phyloP scores from a whole-genome alignment of 2,888 invertebrate species.

The Gordius sp. region DNA sequence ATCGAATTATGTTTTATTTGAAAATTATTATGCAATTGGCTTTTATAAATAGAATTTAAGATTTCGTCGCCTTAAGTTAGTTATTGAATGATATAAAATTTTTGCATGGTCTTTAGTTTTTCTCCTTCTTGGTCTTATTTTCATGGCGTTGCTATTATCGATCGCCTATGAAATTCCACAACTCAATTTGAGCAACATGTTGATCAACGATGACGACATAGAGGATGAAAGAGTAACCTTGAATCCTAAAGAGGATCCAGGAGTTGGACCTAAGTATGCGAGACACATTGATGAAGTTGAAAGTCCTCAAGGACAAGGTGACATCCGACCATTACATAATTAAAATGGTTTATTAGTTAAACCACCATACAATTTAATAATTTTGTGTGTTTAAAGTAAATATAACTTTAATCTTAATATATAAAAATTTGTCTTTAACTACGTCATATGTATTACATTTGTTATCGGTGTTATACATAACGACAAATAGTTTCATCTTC shows the following conservation, averaged over 20 bases:
- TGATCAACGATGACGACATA: background rate
- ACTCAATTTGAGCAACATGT: conserved; percentile 40
- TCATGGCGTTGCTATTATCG: conserved; percentile 50
- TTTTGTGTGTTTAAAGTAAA: too few relatives aligned
- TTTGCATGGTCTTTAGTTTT: conserved; percentile 45
- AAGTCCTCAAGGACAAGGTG: background rate
- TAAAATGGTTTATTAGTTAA: background rate
- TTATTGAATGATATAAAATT: background rate
- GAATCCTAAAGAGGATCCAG: background rate
- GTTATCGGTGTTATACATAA: too few relatives aligned
- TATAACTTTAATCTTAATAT: too few relatives aligned
- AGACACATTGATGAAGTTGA: conserved; percentile 13
- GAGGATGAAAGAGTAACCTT: background rate
- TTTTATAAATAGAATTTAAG: too few relatives aligned
- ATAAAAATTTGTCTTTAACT: too few relatives aligned
- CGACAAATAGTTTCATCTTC: too few relatives aligned
- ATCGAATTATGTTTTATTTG: too few relatives aligned
- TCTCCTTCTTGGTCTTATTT: conserved; percentile 46
- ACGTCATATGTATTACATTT: too few relatives aligned
- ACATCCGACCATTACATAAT: background rate
- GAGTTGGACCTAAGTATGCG: background rate
- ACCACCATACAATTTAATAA: background rate
- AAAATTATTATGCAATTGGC: too few relatives aligned
- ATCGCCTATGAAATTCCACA: conserved; percentile 62
- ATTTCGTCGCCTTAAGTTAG: too few relatives aligned